Evolutionary conservation across 2,888 invertebrate genomes (phyloP).

Genomic region (Proisotoma minuta): DNA sequence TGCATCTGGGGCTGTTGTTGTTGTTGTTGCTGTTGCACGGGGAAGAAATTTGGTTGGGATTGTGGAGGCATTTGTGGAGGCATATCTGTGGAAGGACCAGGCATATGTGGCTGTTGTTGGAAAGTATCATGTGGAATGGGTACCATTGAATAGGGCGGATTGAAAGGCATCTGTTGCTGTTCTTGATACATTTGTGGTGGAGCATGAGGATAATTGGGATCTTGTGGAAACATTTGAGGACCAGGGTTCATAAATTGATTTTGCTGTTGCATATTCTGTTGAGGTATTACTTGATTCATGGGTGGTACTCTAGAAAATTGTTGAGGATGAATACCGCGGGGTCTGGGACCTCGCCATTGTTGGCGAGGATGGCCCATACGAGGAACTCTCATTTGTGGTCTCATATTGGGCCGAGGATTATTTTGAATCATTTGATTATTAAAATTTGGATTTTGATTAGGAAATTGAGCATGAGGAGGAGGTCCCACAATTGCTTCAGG

Average conservation of each 20-base stretch:
- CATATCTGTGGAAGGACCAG: slow-evolving; percentile 13
- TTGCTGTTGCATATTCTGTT: too few species aligned
- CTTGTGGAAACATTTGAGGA: slow-evolving; percentile 17
- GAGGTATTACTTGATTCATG: too few species aligned
- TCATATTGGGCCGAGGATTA: slow-evolving; percentile 3
- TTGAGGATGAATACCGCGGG: too few species aligned
- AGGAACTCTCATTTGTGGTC: background rate
- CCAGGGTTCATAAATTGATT: slow-evolving; percentile 5
- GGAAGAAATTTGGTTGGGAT: slow-evolving; percentile 11
- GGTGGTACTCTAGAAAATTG: too few species aligned
- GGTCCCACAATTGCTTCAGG: background rate
- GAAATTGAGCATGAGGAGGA: background rate
- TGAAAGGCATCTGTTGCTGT: background rate
- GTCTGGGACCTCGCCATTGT: background rate
- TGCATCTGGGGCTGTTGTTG: slow-evolving; percentile 14
- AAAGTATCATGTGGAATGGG: too few species aligned
- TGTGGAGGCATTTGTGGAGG: slow-evolving; percentile 13
- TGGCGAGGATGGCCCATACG: background rate
- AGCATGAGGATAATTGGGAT: slow-evolving; percentile 3
- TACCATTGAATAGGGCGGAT: too few species aligned
- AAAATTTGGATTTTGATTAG: background rate
- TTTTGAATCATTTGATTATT: too few species aligned
- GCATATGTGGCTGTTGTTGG: background rate
- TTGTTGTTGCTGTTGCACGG: slow-evolving; percentile 16
- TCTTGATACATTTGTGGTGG: background rate